phyloP scores from a whole-genome alignment of 92 coral and sea anemone species.

The Chrysogorgia sp. region DNA sequence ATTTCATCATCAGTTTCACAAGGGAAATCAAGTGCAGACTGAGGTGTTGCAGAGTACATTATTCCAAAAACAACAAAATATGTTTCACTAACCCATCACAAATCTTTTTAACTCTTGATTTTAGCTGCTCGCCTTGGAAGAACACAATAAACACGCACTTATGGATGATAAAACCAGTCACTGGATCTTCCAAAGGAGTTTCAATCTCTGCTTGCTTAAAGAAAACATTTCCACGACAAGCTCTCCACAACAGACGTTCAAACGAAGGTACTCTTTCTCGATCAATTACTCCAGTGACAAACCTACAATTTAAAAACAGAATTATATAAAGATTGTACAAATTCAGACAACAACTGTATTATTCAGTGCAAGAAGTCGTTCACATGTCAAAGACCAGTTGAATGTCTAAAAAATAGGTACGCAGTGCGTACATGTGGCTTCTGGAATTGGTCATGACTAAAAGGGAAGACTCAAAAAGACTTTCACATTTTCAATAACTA shows the following conservation, averaged over 20 bases:
- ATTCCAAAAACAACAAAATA: no score
- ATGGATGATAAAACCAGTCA: constrained; percentile 88
- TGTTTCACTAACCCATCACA: constrained; percentile 87
- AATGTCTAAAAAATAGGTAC: no score
- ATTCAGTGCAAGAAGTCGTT: background rate
- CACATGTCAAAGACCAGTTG: background rate
- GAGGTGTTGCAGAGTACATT: no score
- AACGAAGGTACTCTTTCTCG: constrained; percentile 94
- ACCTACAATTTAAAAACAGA: constrained; percentile 49
- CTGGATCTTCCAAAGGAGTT: constrained; percentile 88
- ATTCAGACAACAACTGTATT: background rate
- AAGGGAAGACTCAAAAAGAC: no score
- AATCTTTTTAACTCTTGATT: constrained; percentile 91
- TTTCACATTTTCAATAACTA: no score
- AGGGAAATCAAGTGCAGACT: no score
- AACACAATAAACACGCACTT: constrained; percentile 96
- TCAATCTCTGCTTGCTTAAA: constrained; percentile 99
- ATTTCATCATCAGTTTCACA: no score
- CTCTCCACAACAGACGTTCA: constrained; percentile 99
- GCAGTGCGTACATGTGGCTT: no score
- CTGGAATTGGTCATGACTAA: no score
- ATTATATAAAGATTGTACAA: background rate
- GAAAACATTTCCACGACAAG: constrained; percentile 99
- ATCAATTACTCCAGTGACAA: constrained; percentile 96
- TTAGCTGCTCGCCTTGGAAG: constrained; percentile 98